Conservation (phyloP, 2,113 vertebrate species). For the Strix aluco region DNA sequence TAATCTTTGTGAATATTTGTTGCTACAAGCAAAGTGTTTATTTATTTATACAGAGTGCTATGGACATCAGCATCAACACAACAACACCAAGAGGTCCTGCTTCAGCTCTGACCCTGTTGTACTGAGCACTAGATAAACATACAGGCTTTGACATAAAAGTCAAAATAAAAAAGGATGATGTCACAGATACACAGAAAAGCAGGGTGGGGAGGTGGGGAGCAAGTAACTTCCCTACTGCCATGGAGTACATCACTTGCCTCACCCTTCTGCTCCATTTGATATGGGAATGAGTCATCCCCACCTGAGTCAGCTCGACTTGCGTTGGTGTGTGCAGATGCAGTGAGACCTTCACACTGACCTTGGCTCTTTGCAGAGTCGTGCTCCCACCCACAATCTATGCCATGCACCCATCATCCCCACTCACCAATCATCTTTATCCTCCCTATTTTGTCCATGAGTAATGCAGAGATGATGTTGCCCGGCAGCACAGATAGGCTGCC, state of each 20-base stretch:
- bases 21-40: background rate
- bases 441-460: conserved; percentile 96
- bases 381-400: background rate
- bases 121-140: background rate
- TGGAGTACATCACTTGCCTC: background rate
- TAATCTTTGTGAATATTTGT: background rate
- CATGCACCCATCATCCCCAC: background rate
- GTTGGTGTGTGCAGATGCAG: background rate
- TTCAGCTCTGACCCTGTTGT: background rate
- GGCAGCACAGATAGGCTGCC: conserved; percentile 93
- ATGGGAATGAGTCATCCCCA: background rate
- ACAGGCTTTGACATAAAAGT: background rate
- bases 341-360: background rate
- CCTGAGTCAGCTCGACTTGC: background rate
- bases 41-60: background rate
- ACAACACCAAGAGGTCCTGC: background rate
- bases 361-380: background rate
- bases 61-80: background rate
- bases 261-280: background rate
- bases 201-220: rapidly evolving
- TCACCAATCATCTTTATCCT: conserved; percentile 95
- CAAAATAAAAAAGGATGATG: background rate
- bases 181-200: background rate
- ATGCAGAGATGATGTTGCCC: conserved; percentile 92
- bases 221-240: background rate